Base-by-base conservation (phyloP, 2,888 invertebrate genomes). In the Allophyes oxyacanthae region DNA sequence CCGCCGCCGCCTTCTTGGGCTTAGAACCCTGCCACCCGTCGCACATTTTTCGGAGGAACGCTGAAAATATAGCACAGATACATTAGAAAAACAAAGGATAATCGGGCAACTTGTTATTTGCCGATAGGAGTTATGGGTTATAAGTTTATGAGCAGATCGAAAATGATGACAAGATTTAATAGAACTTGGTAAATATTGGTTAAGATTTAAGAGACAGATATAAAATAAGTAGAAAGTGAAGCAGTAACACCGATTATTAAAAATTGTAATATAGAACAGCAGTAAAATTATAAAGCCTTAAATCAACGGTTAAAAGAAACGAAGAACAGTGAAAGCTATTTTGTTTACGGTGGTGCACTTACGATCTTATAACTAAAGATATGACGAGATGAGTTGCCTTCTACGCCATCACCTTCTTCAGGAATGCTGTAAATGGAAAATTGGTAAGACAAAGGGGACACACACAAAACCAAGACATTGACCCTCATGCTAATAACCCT, bases 31-130 rank as follows among this genome's bases (percentile, higher is more conserved):
- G 75, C 75, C 94, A 92, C 90, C 95, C 95, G 84, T 96, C 96
- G 92, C 97, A 97, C 96, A 98, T 96, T 95, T 96, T 96, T 95
- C 96, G 96, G 92, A 98, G 96, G 96, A 98, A 98, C 94, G 97
- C 97, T 97, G 95, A 37, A 84, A 72, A 66, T 4, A 20, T 50
- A 60, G 8, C 34, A 48, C 0, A 44, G 10, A 45, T 13, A 10
- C n/a, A 53, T 61, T 44, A 59, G 43, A 37, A 57, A 30, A 25
- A 44, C 38, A 55, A 40, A 1, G 26, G 6, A 42, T 40, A 26
- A 9, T 26, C 1, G 36, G 14, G 5, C 9, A n/a, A 49, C 41
- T 53, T 55, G 72, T 75, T 67, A 77, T 62, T 60, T 62, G 65
- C 58, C 52, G 48, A 54, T 50, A 38, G 34, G n/a, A 60, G 20